Conservation (phyloP, 2,113 vertebrate species). For the Eolophus roseicapilla region DNA sequence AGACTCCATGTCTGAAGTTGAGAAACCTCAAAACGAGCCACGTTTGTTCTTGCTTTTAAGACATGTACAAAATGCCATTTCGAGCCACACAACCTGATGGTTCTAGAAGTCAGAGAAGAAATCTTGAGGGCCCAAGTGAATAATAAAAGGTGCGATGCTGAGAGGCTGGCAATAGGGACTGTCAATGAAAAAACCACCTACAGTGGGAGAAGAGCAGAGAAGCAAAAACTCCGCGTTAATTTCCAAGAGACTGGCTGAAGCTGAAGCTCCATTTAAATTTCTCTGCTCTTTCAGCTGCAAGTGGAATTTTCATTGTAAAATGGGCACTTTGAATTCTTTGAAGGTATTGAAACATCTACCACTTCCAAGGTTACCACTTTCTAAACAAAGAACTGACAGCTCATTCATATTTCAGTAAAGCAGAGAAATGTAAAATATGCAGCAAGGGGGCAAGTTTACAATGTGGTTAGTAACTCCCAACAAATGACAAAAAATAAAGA, state of each 20-base stretch:
- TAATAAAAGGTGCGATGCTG: conserved; percentile 97
- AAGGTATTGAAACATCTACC: conserved; percentile 78
- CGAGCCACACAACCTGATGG: conserved; percentile 86
- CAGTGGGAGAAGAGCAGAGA: conserved; percentile 90
- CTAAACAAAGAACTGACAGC: conserved; percentile 78
- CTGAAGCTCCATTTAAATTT: conserved; percentile 82
- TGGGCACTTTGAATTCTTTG: conserved; percentile 78
- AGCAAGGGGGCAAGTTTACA: conserved; percentile 85
- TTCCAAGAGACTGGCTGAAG: conserved; percentile 75
- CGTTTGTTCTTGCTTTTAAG: conserved; percentile 74
- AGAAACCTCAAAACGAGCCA: conserved; percentile 72
- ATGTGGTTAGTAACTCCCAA: conserved; percentile 90
- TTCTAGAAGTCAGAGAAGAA: conserved; percentile 99
- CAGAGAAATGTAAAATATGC: conserved; percentile 89
- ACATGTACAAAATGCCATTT: conserved; percentile 78
- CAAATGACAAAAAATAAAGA: conserved; percentile 81
- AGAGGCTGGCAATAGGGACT: conserved; percentile 99
- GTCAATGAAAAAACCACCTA: conserved; percentile 99
- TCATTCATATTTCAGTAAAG: conserved; percentile 83
- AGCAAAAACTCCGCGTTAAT: conserved; percentile 82
- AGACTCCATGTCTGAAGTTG: conserved; percentile 71
- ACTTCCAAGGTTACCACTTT: conserved; percentile 81
- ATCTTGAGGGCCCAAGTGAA: conserved; percentile 98
- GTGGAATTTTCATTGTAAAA: conserved; percentile 91
- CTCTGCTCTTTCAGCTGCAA: conserved; percentile 91